Conservation (phyloP, 1,140 invertebrate genomes). For the Drosophila navojoa region DNA sequence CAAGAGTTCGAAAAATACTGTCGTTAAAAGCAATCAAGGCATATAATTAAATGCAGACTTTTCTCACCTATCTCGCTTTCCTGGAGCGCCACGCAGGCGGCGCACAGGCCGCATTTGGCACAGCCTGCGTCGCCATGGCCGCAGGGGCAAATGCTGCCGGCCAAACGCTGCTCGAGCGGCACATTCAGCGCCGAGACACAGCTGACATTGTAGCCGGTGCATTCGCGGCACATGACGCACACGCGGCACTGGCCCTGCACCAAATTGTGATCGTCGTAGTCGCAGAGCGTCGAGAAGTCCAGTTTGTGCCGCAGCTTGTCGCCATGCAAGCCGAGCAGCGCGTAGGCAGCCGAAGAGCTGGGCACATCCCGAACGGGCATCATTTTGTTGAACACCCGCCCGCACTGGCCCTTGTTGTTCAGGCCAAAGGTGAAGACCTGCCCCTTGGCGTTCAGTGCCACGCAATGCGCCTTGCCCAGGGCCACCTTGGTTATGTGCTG, state of each 20-base stretch:
- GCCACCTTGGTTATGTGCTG: constrained; percentile 92
- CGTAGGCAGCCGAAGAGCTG: constrained; percentile 51
- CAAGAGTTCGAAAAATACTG: not conserved
- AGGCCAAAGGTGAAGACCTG: constrained; percentile 98
- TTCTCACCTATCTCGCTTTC: constrained; percentile 69
- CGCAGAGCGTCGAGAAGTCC: constrained; percentile 77
- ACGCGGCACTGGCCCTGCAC: constrained; percentile 82
- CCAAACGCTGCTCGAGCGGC: constrained; percentile 89
- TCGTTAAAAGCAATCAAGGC: not conserved
- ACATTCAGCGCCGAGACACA: constrained; percentile 91
- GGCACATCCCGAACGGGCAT: constrained; percentile 86
- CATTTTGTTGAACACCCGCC: constrained; percentile 90
- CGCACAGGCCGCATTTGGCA: constrained; percentile 95
- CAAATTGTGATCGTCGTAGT: constrained; percentile 81
- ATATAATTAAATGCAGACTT: not conserved
- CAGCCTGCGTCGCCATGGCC: constrained; percentile 97
- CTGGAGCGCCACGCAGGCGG: constrained; percentile 87
- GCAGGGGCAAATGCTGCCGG: constrained; percentile 97
- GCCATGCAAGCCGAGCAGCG: constrained; percentile 49
- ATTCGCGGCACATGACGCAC: constrained; percentile 95
- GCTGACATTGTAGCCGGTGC: constrained; percentile 94
- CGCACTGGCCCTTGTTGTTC: constrained; percentile 99
- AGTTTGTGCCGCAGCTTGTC: constrained; percentile 71
- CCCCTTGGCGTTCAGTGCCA: constrained; percentile 94
- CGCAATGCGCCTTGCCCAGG: constrained; percentile 97